These are phyloP conservation scores for Agriopis leucophaearia DNA, from an alignment of 2,888 invertebrate genomes.

Conservation along the genomic window DNA sequence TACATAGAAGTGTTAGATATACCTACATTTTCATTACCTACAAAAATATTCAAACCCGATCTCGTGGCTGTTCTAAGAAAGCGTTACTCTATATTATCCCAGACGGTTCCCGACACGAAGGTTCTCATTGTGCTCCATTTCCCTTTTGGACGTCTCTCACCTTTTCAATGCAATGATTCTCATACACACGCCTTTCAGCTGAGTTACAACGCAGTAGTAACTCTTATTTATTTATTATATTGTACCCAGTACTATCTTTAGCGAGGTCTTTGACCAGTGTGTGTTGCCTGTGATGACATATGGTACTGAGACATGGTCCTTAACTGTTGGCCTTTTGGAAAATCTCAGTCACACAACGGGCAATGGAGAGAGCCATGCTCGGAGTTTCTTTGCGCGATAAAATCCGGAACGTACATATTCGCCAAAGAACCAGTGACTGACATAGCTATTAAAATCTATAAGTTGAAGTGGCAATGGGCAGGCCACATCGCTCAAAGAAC, in stretches of 20 bases:
- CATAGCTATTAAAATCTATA: too few species aligned
- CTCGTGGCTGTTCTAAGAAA: neutral
- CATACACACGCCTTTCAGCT: constrained; percentile 42
- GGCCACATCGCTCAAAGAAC: too few species aligned
- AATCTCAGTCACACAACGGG: too few species aligned
- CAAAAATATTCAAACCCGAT: neutral
- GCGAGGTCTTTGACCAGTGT: too few species aligned
- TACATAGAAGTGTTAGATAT: neutral
- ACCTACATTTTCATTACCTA: neutral
- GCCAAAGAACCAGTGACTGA: too few species aligned
- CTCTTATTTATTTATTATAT: neutral
- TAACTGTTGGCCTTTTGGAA: too few species aligned
- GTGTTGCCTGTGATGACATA: too few species aligned
- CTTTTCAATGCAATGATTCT: constrained; percentile 42
- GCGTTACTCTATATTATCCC: constrained; percentile 29
- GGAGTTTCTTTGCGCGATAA: too few species aligned
- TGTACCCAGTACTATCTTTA: neutral
- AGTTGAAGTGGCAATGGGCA: too few species aligned
- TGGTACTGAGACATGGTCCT: too few species aligned
- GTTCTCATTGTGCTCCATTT: constrained; percentile 36
- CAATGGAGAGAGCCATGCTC: too few species aligned
- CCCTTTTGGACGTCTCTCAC: constrained; percentile 44
- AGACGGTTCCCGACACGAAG: constrained; percentile 27
- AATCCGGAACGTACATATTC: too few species aligned
- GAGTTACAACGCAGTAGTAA: neutral